Evolutionary conservation across 2,113 vertebrate species (phyloP).

Genomic region (Merops nubicus): DNA sequence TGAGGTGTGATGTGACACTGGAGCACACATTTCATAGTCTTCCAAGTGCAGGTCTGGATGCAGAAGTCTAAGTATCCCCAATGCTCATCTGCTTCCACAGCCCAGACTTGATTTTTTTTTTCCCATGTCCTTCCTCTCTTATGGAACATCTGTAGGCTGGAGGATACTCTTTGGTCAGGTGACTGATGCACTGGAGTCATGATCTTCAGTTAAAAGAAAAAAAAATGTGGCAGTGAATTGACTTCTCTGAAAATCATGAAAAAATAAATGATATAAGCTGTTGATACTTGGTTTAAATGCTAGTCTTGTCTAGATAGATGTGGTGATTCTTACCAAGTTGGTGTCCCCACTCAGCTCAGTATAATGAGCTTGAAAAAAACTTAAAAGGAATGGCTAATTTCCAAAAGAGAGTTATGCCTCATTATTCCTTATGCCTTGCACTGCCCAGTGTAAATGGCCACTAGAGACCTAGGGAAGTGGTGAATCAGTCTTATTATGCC

Average conservation of each 20-base stretch:
- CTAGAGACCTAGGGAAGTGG: not conserved
- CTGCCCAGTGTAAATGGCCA: not conserved
- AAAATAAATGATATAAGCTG: too few species aligned
- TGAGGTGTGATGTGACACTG: not conserved
- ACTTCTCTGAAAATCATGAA: not conserved
- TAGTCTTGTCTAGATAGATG: not conserved
- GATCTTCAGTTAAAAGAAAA: not conserved
- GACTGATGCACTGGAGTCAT: not conserved
- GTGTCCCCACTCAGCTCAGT: not conserved
- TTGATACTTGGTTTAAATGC: not conserved
- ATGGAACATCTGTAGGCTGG: not conserved
- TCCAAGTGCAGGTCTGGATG: not conserved
- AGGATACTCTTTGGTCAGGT: not conserved
- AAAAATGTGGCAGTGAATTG: not conserved
- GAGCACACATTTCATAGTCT: not conserved
- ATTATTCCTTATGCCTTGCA: not conserved
- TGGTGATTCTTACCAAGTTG: not conserved
- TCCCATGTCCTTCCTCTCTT: not conserved
- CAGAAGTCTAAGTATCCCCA: not conserved
- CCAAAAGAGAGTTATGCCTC: not conserved
- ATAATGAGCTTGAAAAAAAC: not conserved
- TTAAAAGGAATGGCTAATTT: not conserved
- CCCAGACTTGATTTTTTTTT: not conserved
- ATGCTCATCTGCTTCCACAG: not conserved
- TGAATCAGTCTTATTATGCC: not conserved